Evolutionary conservation across 2,888 invertebrate species (phyloP).

Genomic region (Thecophora atra): DNA sequence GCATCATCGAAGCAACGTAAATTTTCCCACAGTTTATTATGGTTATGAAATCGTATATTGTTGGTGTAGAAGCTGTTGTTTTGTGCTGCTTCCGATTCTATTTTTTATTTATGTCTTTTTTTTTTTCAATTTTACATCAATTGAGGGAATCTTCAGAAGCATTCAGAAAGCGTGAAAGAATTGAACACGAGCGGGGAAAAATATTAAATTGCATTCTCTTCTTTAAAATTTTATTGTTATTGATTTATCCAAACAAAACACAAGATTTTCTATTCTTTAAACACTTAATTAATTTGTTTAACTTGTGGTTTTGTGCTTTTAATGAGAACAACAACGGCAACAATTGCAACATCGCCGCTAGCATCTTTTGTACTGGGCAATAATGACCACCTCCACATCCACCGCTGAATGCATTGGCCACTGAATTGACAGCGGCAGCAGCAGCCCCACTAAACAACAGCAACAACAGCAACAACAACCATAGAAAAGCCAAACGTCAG

Average conservation of each 20-base stretch:
- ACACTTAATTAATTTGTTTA: conserved; percentile 7
- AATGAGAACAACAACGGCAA: conserved; percentile 8
- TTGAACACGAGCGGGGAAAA: too few species aligned
- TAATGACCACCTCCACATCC: conserved; percentile 41
- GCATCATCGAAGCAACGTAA: too few species aligned
- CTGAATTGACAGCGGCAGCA: neutral
- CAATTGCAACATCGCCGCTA: neutral
- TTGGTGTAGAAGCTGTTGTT: too few species aligned
- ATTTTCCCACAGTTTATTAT: too few species aligned
- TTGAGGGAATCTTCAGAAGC: too few species aligned
- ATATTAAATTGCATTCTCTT: too few species aligned
- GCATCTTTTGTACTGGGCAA: neutral
- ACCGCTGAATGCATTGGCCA: neutral
- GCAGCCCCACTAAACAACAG: conserved; percentile 14
- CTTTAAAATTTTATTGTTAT: neutral
- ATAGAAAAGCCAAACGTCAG: neutral
- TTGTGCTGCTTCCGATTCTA: too few species aligned
- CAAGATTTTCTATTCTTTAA: neutral
- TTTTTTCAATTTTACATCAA: too few species aligned
- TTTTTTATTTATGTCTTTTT: too few species aligned
- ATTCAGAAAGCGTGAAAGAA: too few species aligned
- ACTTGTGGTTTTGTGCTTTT: neutral
- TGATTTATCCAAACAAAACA: too few species aligned
- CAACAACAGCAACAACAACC: neutral
- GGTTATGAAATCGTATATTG: too few species aligned